These are phyloP conservation scores for Chunga burmeisteri DNA, from an alignment of 2,113 vertebrate species.

Conservation along the genomic window DNA sequence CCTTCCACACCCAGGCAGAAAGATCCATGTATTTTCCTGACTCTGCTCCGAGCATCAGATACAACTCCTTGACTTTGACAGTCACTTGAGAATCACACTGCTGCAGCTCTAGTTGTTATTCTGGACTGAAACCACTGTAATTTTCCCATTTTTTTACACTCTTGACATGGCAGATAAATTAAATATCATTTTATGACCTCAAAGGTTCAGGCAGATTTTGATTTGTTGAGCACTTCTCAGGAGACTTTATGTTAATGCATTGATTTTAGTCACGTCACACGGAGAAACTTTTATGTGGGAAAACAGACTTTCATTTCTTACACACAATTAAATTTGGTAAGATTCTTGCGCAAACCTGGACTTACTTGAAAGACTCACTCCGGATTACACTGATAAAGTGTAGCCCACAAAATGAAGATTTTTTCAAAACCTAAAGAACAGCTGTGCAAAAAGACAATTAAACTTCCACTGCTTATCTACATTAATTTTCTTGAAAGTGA, in stretches of 20 bases:
- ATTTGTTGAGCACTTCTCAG: background rate
- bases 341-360: background rate
- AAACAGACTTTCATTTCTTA: background rate
- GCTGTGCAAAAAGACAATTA: background rate
- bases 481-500: background rate
- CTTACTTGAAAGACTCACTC: background rate
- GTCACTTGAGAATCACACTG: background rate
- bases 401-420: background rate
- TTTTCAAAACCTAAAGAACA: background rate
- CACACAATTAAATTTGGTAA: background rate
- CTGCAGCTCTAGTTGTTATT: background rate
- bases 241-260: background rate
- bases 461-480: background rate
- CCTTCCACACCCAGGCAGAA: background rate
- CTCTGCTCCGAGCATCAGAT: background rate
- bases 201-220: background rate
- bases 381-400: background rate
- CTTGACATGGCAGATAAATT: background rate
- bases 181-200: background rate
- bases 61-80: background rate
- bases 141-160: background rate
- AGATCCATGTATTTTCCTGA: background rate
- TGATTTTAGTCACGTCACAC: background rate
- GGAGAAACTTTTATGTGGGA: background rate
- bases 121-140: background rate